Conservation (phyloP, 2,113 vertebrate genomes). For the Otocyon megalotis region DNA sequence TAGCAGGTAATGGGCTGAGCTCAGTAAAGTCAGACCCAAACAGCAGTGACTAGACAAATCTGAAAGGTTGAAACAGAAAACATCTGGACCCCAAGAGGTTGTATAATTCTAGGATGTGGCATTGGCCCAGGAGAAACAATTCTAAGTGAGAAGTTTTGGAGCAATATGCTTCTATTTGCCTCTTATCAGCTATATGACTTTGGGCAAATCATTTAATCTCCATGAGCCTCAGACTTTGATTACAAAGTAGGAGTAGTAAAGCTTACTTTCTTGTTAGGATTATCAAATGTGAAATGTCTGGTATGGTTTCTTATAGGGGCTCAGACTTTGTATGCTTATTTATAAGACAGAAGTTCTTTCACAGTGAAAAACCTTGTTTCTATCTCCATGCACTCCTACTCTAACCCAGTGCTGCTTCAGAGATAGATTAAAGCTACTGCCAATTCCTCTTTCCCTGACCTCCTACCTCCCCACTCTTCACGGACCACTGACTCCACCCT, state of each 20-base stretch:
- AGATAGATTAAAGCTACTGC: not conserved
- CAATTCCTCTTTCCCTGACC: not conserved
- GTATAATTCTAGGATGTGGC: not conserved
- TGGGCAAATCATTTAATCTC: not conserved
- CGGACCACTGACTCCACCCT: not conserved
- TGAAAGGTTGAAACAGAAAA: not conserved
- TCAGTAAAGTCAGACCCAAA: slow-evolving; percentile 16
- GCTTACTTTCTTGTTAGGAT: not conserved
- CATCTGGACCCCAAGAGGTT: not conserved
- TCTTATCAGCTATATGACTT: not conserved
- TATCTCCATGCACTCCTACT: not conserved
- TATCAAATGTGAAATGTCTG: not conserved
- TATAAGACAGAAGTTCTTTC: slow-evolving; percentile 2
- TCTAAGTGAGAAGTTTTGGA: not conserved
- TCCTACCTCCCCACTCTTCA: not conserved
- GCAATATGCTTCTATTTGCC: not conserved
- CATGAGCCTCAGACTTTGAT: not conserved
- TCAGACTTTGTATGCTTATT: not conserved
- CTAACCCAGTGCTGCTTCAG: not conserved
- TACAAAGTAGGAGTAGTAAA: not conserved
- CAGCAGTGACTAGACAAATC: not conserved
- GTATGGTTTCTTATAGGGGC: not conserved
- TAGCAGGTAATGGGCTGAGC: not conserved
- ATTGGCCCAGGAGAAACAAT: not conserved
- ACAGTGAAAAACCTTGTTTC: not conserved